Base-by-base conservation (phyloP, 2,113 vertebrate species). In the Falco punctatus region DNA sequence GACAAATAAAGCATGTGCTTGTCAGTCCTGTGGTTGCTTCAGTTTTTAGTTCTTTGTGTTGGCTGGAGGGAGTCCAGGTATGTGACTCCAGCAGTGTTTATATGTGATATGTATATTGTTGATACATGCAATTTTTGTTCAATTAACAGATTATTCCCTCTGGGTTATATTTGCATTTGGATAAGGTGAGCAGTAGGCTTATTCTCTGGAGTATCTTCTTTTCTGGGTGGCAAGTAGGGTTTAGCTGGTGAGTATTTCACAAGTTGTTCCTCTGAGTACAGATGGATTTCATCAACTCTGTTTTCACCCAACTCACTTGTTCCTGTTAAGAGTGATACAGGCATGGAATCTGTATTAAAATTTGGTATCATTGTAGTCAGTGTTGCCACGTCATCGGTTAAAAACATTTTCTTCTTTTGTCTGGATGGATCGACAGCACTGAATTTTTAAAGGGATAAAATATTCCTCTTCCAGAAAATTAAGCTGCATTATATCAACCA, bases 61-160 rank as follows among this genome's bases (percentile, higher is more conserved):
- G 49, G 6, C 32, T 48, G n/a, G 21, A n/a, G 23, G 8, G 1
- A 5, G 4, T 21, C 83, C 59, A 51, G 19, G 16, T n/a, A 5
- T 0, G 1, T 22, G 62, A 26, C 40, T 46, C 12, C 2, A 2
- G 11, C 52, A 22, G 1, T 51, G 15, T 35, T 77, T 48, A 1
- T 33, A 5, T 3, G 6, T 26, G 5, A 55, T 1, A 3, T n/a
- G 2, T 49, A 0, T 71, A 4, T 28, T 1, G 1, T 2, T 27
- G 11, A 16, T 67, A 32, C 6, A 2, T 32, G 6, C 15, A 20
- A 33, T 59, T 82, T 82, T 23, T 77, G 11, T 40, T 72, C 35
- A 44, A 4, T 59, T 69, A 49, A 49, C 27, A 48, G 11, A 11
- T 28, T 62, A 12, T 46, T 88, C 67, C 23, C 14, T 42, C 24